Evolutionary conservation across 2,797 vertebrate species (phyloP), one percentile per base, ranked within the genome.

Genomic region (Acanthurus leucopareius): DNA sequence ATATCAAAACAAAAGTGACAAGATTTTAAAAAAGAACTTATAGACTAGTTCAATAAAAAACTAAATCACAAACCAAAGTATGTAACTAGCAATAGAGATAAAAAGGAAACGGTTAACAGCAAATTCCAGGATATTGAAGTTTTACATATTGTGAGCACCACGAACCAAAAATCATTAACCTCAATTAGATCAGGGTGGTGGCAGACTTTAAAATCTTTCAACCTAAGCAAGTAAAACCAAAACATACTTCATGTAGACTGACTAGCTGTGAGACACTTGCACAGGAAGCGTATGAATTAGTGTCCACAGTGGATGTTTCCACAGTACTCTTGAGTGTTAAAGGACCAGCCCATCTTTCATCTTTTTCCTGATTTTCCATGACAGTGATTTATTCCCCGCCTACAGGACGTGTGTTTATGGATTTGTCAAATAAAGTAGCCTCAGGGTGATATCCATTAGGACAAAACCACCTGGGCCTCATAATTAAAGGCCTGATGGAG

Each of bases 371-470:
- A 63, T 79, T 53, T 44, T 60, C 19, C n/a, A n/a, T 59, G 42
- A 71, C 59, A 51, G 48, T 69, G 38, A 69, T 69, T 69, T 20
- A 65, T 75, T 61, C 40, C 19, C 49, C 61, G 57, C 13, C 20
- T 10, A 5, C 14, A 59, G 75, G 61, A 58, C 59, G 40, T 74
- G 79, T 72, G 53, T 75, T 77, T 77, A 71, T 75, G 58, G 63
- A 59, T 86, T 77, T 80, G 52, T 77, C 54, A 42, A 47, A 72
- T 61, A 44, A 76, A 69, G 13, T 40, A 65, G 61, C 47, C 67
- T 9, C 60, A 67, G 56, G 72, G 22, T 9, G 53, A 54, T 5
- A 5, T 77, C 77, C 56, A 82, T 81, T 61, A 86, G 72, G 73
- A 69, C 16, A n/a, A 75, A 73, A 25, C 73, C 52, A 54, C 73